These are phyloP conservation scores for Mesorhabditis sp. DNA, from an alignment of 2,888 invertebrate genomes.

Conservation along the genomic window DNA sequence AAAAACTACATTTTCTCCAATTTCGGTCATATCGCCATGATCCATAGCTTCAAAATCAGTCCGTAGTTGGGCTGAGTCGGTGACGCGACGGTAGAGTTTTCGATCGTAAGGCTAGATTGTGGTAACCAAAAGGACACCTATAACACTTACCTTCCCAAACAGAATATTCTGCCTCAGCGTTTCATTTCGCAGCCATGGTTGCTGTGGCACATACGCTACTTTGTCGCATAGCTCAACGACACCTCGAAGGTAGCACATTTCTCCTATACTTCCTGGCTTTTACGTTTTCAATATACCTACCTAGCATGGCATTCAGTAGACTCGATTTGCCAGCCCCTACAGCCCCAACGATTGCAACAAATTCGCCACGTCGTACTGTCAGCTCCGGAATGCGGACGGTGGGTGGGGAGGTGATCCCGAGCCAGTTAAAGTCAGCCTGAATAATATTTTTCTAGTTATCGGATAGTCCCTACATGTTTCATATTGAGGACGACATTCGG, in stretches of 20 bases:
- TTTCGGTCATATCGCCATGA: slow-evolving; percentile 84
- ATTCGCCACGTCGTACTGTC: background rate
- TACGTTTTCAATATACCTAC: slow-evolving; percentile 65
- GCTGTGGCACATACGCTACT: slow-evolving; percentile 85
- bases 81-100: slow-evolving; percentile 44
- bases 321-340: slow-evolving; percentile 65
- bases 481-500: background rate
- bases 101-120: slow-evolving; percentile 66
- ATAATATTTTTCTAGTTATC: background rate
- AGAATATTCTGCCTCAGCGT: slow-evolving; percentile 86
- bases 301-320: slow-evolving; percentile 77
- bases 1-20: slow-evolving; percentile 64
- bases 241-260: slow-evolving; percentile 64
- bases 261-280: slow-evolving; percentile 59
- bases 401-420: background rate
- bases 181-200: slow-evolving; percentile 97
- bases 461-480: background rate
- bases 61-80: slow-evolving; percentile 78
- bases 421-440: background rate
- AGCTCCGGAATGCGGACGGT: background rate
- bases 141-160: slow-evolving; percentile 71
- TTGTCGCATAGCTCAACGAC: slow-evolving; percentile 60
- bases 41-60: slow-evolving; percentile 83
- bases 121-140: background rate
- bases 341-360: slow-evolving; percentile 51